A percentile compares a stretch with the other conserved stretches of the same genome.
phyloP scores from a whole-genome alignment of 1,140 invertebrate genomes.

The Coboldia fuscipes region DNA sequence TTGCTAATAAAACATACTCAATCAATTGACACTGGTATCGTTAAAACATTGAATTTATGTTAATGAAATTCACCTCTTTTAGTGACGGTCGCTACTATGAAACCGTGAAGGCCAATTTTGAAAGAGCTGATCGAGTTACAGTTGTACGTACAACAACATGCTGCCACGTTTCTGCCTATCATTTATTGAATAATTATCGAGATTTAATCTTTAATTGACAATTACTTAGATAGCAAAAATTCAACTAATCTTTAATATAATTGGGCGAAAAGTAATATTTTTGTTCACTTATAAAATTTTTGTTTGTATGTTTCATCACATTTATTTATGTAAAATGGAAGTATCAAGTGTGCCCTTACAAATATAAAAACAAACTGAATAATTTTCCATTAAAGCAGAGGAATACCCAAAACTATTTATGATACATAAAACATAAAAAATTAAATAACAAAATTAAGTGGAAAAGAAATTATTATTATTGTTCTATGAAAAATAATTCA shows the following conservation, averaged over 20 bases:
- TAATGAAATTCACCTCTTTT: conserved; percentile 18
- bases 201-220: conserved; percentile 80
- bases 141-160: conserved; percentile 91
- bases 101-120: conserved; percentile 97
- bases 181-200: conserved; percentile 78
- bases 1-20: neutral
- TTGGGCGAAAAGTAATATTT: neutral
- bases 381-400: too few relatives aligned
- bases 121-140: conserved; percentile 85
- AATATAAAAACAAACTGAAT: too few relatives aligned
- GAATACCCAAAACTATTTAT: too few relatives aligned
- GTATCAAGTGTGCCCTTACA: too few relatives aligned
- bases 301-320: too few relatives aligned
- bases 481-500: too few relatives aligned
- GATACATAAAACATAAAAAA: too few relatives aligned
- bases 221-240: neutral
- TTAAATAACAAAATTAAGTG: too few relatives aligned
- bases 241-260: neutral
- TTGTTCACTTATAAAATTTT: neutral
- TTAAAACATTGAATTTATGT: conserved; percentile 1
- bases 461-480: too few relatives aligned
- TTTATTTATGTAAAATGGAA: too few relatives aligned
- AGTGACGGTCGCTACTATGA: conserved; percentile 99
- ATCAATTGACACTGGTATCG: conserved; percentile 1
- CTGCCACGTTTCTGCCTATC: conserved; percentile 76